phyloP scores from a whole-genome alignment of 2,888 invertebrate species.

The Pyrochroa serraticornis region DNA sequence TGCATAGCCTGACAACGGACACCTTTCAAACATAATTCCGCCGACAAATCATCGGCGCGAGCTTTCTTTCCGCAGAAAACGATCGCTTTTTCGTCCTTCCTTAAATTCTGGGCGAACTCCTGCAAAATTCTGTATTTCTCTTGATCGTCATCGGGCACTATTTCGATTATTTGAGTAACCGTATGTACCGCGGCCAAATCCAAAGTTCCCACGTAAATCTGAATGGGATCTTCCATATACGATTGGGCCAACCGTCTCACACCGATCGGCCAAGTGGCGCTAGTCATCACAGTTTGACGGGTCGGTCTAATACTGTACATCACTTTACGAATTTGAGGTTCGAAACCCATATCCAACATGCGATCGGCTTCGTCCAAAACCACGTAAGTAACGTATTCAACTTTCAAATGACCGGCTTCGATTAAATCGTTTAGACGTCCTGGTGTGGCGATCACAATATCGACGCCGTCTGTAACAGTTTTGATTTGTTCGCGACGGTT shows the following conservation, averaged over 20 bases:
- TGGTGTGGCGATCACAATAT: constrained; percentile 95
- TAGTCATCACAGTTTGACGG: constrained; percentile 95
- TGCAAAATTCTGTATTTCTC: constrained; percentile 72
- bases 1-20: constrained; percentile 82
- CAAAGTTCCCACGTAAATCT: constrained; percentile 85
- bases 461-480: constrained; percentile 77
- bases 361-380: constrained; percentile 92
- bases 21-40: constrained; percentile 75
- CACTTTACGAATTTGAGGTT: constrained; percentile 85
- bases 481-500: constrained; percentile 80
- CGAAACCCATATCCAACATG: constrained; percentile 88
- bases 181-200: constrained; percentile 90
- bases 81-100: constrained; percentile 80
- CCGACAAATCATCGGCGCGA: constrained; percentile 81
- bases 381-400: constrained; percentile 82
- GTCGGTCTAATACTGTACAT: constrained; percentile 83
- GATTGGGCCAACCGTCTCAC: constrained; percentile 84
- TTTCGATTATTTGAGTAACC: constrained; percentile 79
- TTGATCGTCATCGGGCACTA: constrained; percentile 71
- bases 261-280: constrained; percentile 92
- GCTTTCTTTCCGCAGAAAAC: constrained; percentile 90
- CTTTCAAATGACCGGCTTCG: constrained; percentile 71
- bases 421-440: constrained; percentile 92
- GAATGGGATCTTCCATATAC: constrained; percentile 89
- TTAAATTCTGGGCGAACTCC: constrained; percentile 74